Evolutionary conservation across 2,888 invertebrate species (phyloP), one percentile per base, ranked within the genome.

Genomic region (Idaea straminata): DNA sequence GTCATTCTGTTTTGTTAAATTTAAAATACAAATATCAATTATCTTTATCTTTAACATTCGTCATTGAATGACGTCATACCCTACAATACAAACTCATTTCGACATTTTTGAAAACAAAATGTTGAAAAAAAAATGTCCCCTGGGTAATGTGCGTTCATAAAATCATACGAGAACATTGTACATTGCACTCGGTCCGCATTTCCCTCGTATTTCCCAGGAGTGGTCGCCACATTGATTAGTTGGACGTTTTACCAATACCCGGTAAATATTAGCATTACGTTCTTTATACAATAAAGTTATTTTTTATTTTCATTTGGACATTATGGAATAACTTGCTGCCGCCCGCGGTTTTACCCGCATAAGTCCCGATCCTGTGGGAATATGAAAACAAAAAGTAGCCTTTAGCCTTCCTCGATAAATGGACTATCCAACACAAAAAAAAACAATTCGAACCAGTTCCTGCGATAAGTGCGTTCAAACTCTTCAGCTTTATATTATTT

Each of bases 121-220:
- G 7, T 10, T 59, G 4, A 15, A 59, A 59, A 59, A 25, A 59
- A 13, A 16, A 5, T 6, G 59, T 59, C 59, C 59, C 59, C 5
- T 16, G 59, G 5, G 59, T 25, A 59, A 25, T 34, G 34, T 59
- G 59, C 59, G 59, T 59, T 25, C 59, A 59, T 59, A 59, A 59
- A 59, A 59, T 34, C 34, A 34, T 59, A 34, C 34, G 59, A 59
- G 58, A 16, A 59, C 58, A 59, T 15, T 57, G 57, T 57, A n/a
- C 58, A 58, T 59, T 59, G 59, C 59, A 59, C 34, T 59, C 59
- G 59, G 34, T 34, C 34, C 34, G 47, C 47, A 16, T 59, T 25
- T 34, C 59, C 15, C 13, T 25, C 7, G 34, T 59, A 59, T 59
- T 59, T 59, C 59, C 59, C 59, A 4, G 25, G 59, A 34, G 59